Percentiles rank a stretch among this genome's conserved stretches.
phyloP scores from a whole-genome alignment of 37 sponge, comb jelly and placozoan genomes.

The Amphimedon queenslandica region DNA sequence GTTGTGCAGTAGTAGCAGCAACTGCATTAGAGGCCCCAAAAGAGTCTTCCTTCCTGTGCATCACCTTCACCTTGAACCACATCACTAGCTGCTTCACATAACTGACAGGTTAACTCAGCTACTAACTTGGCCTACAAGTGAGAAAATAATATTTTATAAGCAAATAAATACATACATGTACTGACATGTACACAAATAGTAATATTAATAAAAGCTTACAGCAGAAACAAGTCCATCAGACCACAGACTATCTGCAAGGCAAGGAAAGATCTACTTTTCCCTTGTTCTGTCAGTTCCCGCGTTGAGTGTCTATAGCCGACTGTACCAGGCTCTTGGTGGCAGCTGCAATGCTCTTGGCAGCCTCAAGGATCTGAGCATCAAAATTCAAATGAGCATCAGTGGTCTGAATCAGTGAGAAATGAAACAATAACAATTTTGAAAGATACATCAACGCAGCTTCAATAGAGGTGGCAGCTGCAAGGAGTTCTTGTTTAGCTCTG shows the following conservation, averaged over 20 bases:
- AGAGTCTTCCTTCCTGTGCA: constrained; percentile 84
- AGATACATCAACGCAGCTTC: constrained; percentile 96
- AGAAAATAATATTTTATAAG: too few species aligned
- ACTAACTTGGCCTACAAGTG: constrained; percentile 88
- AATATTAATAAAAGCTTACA: constrained; percentile 57
- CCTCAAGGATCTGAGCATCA: constrained; percentile 94
- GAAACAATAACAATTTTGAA: constrained; percentile 42
- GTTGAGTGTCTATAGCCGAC: constrained; percentile 87
- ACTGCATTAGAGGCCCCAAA: constrained; percentile 92
- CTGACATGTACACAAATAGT: too few species aligned
- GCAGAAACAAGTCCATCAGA: constrained; percentile 94
- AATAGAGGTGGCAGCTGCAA: constrained; percentile 92
- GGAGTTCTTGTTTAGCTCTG: constrained; percentile 91
- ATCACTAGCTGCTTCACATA: constrained; percentile 93
- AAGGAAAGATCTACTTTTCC: constrained; percentile 41
- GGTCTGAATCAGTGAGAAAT: constrained; percentile 26
- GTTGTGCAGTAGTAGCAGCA: constrained; percentile 90
- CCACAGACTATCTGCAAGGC: constrained; percentile 88
- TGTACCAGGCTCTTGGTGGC: constrained; percentile 90
- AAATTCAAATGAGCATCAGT: constrained; percentile 83
- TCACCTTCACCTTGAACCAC: constrained; percentile 69
- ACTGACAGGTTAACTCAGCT: constrained; percentile 78
- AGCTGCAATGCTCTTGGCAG: constrained; percentile 84
- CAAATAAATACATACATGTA: too few species aligned
- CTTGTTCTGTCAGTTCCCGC: constrained; percentile 90